Percentiles rank a stretch among this genome's conserved stretches.
phyloP scores from a whole-genome alignment of 2,113 vertebrate genomes.

The Rhagologus leucostigma region DNA sequence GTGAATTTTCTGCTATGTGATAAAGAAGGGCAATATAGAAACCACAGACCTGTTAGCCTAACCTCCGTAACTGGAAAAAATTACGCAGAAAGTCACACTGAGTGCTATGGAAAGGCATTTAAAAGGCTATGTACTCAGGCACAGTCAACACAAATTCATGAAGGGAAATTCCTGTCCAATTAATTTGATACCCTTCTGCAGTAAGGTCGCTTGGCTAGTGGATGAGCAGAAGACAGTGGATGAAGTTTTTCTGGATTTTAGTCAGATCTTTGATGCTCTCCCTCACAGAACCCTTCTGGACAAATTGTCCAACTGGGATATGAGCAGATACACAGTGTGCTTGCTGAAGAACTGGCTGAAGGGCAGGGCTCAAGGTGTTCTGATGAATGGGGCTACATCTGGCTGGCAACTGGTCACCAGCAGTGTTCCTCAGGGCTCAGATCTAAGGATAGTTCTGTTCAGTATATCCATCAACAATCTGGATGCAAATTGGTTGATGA shows the following conservation, averaged over 20 bases:
- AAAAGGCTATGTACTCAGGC: neutral
- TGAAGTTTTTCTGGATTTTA: neutral
- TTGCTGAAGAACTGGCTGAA: neutral
- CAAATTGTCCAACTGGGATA: neutral
- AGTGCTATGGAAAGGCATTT: neutral
- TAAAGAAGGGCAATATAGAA: neutral
- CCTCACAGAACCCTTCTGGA: neutral
- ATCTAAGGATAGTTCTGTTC: neutral
- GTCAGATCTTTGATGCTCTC: neutral
- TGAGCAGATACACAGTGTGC: accelerated
- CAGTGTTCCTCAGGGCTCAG: neutral
- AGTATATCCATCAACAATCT: neutral
- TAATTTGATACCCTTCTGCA: neutral
- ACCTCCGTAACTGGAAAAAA: neutral
- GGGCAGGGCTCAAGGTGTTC: neutral
- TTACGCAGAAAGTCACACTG: neutral
- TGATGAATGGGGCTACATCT: neutral
- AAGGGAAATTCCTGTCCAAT: neutral
- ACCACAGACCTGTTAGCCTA: neutral
- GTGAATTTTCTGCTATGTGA: neutral
- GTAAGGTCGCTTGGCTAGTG: neutral
- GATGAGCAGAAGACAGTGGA: neutral
- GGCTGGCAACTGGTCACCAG: neutral
- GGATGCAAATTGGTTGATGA: neutral
- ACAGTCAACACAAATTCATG: neutral